phyloP scores from a whole-genome alignment of 2,888 invertebrate genomes.

The Troglohyphantes excavatus region DNA sequence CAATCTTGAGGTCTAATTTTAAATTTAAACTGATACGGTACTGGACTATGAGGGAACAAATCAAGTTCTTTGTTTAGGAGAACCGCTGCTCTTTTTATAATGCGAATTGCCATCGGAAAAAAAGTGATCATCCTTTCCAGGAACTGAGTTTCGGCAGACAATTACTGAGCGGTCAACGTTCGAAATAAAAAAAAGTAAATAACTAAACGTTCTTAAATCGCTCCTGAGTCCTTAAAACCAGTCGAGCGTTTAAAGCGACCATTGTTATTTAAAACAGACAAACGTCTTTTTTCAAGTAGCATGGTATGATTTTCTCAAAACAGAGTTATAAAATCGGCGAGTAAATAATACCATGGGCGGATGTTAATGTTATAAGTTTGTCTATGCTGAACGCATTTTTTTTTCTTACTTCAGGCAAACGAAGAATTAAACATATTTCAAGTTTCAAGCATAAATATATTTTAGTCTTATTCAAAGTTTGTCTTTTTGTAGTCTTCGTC shows the following conservation, averaged over 20 bases:
- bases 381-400: background rate
- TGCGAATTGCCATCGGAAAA: background rate
- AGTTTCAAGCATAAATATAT: too few relatives aligned
- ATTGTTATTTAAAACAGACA: conserved; percentile 53
- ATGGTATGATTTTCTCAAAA: conserved; percentile 6
- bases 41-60: background rate
- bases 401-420: background rate
- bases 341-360: conserved; percentile 34
- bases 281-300: conserved; percentile 35
- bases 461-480: too few relatives aligned
- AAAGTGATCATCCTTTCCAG: background rate
- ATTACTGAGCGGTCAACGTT: background rate
- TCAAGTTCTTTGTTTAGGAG: background rate
- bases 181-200: background rate
- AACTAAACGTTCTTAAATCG: background rate
- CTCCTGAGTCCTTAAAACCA: conserved; percentile 44
- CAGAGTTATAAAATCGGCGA: background rate
- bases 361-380: conserved; percentile 7
- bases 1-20: background rate
- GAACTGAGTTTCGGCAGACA: background rate
- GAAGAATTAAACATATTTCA: background rate
- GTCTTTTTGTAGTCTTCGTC: too few relatives aligned
- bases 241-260: conserved; percentile 52
- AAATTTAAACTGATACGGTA: conserved; percentile 9
- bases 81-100: background rate